Evolutionary conservation across 1,140 invertebrate genomes (phyloP), one percentile per base, ranked within the genome.

Genomic region (Triops longicaudatus): DNA sequence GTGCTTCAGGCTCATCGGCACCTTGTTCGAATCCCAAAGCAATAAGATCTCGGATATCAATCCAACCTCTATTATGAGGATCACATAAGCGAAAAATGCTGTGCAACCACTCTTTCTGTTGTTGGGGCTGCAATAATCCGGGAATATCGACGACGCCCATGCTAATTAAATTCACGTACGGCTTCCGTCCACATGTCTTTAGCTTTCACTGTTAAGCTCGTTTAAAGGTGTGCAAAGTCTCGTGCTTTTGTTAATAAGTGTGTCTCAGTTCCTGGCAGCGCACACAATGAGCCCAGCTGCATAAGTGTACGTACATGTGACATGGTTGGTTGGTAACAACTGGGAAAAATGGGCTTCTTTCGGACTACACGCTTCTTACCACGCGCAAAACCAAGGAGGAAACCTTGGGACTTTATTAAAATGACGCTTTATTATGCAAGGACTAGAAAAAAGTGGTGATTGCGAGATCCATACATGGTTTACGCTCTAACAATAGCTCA

Each of bases 71-170:
- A 1, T 72, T 31, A 1, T 77, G 71, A 12, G 73, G 41, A 72
- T 77, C 76, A 43, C 76, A 77, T 72, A 77, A 27, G 42, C 73
- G n/a, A 43, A 77, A 77, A 26, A 77, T 72, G 72, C 72, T 71
- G 1, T 41, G n/a, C 1, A 77, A 22, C 22, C 50, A 63, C 50
- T 63, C 50, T 63, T 63, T 14, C 14, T 22, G 50, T 63, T 63
- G 50, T 63, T 63, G 50, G 10, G 10, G 50, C 50, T 63, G 50
- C 6, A 63, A 63, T n/a, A 63, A 22, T 5, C 50, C 14, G 5
- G 50, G 50, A 17, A 63, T 63, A n/a, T 63, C 50, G 50, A 63
- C 22, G 22, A 63, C 22, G 0, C 50, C 50, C 50, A 63, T 63
- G 50, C n/a, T 63, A 63, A 63, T 63, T 63, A 63, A 63, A 12